Evolutionary conservation across 2,888 invertebrate species (phyloP), one percentile per base, ranked within the genome.

Genomic region (Terebella lapidaria): DNA sequence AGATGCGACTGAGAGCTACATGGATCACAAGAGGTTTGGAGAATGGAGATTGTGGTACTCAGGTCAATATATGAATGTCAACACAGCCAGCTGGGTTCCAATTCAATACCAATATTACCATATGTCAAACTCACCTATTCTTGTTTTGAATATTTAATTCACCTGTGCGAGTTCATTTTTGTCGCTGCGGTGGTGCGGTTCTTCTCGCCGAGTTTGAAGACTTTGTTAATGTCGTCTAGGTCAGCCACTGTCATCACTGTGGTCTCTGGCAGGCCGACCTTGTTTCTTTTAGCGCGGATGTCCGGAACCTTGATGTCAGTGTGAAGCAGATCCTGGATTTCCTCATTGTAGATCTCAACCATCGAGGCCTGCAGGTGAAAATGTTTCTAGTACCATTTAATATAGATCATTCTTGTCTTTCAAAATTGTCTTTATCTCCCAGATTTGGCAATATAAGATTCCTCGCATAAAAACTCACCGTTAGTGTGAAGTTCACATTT

Each of bases 271-370:
- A 80, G 70, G 28, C 67, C 63, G 4, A 80, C 72, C 60, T 73
- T 72, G 62, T 74, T 78, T 5, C 80, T 79, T 15, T 75, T 69
- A 2, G 75, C 70, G 28, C 73, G 67, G 42, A 79, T 64, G 4
- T 79, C 78, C 51, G 79, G 64, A 0, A 66, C 60, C 29, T 72
- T 72, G 22, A 67, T 71, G 42, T 73, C 72, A n/a, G 59, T 62
- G 1, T 70, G 73, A 59, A 80, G 64, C 55, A 80, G 67, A 62
- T 80, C 80, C 53, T 72, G 72, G 18, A 80, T 70, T 1, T 72
- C 73, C 60, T 80, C 79, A 66, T 79, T 80, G 68, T 80, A 80
- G 51, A 80, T 80, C 62, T 80, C 80, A 5, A 80, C 74, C 71
- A 80, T 71, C 2, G 78, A 74, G n/a, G 76, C 75, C 77, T 77